These are phyloP conservation scores for Corvus moneduloides DNA, from an alignment of 2,113 vertebrate species.

Conservation along the genomic window DNA sequence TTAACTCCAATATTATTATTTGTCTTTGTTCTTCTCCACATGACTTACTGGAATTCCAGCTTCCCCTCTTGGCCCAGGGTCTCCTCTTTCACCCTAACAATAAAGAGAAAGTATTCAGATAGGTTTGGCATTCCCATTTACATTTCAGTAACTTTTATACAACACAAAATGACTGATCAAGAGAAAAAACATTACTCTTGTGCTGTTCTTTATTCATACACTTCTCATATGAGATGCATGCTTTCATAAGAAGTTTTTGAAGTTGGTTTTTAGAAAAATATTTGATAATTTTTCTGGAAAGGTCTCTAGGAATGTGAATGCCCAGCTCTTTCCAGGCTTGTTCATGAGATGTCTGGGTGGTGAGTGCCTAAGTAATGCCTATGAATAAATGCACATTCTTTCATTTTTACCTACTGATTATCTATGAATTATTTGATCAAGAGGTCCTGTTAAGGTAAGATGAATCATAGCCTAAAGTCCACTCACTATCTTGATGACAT, in stretches of 20 bases:
- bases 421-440: neutral
- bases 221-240: neutral
- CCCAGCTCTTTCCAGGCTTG: neutral
- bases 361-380: neutral
- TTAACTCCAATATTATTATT: neutral
- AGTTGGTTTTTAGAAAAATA: neutral
- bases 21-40: neutral
- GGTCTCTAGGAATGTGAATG: neutral
- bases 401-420: neutral
- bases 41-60: slow-evolving; percentile 73
- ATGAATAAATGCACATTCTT: neutral
- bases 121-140: neutral
- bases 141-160: neutral
- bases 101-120: neutral
- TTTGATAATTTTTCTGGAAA: neutral
- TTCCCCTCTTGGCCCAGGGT: slow-evolving; percentile 79
- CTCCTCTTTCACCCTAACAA: slow-evolving; percentile 72
- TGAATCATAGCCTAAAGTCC: neutral
- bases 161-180: neutral
- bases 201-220: neutral
- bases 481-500: neutral
- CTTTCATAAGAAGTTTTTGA: neutral
- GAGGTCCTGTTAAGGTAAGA: neutral
- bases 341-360: neutral
- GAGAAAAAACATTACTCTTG: neutral